Base-by-base conservation (phyloP, 2,888 invertebrate genomes). In the Julus scandinavius region DNA sequence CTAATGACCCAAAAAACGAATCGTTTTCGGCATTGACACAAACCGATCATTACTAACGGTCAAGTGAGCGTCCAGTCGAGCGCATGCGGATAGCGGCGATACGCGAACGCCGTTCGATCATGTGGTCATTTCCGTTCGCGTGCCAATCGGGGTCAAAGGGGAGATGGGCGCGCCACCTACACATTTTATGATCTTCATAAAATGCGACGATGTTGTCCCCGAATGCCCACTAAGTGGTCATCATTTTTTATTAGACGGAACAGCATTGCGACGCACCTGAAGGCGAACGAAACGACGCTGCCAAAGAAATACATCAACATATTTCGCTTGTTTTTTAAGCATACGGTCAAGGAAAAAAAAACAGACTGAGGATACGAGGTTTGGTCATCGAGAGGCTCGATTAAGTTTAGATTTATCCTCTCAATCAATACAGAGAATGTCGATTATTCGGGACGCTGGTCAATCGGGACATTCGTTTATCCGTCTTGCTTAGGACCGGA, bases 1-100 rank as follows among this genome's bases (percentile, higher is more conserved):
- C 80, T 80, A 80, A 80, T 80, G 80, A 80, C 80, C 80, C 80
- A 80, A 80, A 80, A 80, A 80, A 80, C 38, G 11, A 29, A 80
- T 80, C 80, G 80, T 80, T 80, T 80, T 80, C 80, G 80, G 80
- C 80, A 80, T 80, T 80, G 80, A 80, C 80, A 80, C 80, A 80
- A 80, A 80, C 80, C 7, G 38, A 38, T 38, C 80, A 29, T 80
- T 80, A 80, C 38, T 80, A 80, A 80, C 80, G 80, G 80, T 80
- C 80, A 38, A 80, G 80, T 38, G 80, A 80, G 80, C 13, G 80
- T 80, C 80, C 80, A 80, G 80, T 80, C 13, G 38, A 80, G 80
- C 80, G 80, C 38, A 11, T 29, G 29, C 38, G 38, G 80, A 20
- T 45, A 1, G 45, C 58, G 17, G 20, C 63, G 63, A 72, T 63